A percentile compares a stretch with the other conserved stretches of the same genome.
phyloP scores from a whole-genome alignment of 2,113 vertebrate genomes.

The Actenoides lindsayi region DNA sequence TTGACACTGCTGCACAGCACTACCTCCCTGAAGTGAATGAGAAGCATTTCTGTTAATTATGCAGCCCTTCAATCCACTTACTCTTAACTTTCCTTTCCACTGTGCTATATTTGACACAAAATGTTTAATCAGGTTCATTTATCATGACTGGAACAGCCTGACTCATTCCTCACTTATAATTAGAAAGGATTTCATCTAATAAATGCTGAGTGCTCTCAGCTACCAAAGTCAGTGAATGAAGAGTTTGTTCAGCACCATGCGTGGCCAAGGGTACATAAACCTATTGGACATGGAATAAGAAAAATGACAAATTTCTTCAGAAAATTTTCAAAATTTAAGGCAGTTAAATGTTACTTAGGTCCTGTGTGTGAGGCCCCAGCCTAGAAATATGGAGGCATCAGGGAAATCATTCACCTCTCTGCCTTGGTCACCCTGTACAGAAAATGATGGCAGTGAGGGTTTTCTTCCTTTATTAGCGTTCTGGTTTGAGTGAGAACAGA shows the following conservation, averaged over 20 bases:
- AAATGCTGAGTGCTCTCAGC: slow-evolving; percentile 12
- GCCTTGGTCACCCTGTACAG: neutral
- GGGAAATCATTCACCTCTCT: neutral
- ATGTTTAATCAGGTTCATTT: slow-evolving; percentile 65
- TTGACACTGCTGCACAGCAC: neutral
- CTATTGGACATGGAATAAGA: neutral
- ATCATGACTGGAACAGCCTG: slow-evolving; percentile 56
- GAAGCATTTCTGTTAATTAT: neutral
- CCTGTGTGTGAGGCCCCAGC: neutral
- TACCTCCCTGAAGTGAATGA: neutral
- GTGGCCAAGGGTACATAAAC: neutral
- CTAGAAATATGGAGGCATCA: neutral
- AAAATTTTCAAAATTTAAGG: neutral
- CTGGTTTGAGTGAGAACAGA: too few species aligned
- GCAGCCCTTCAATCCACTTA: slow-evolving; percentile 39
- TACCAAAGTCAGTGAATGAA: slow-evolving; percentile 26
- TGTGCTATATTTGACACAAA: slow-evolving; percentile 57
- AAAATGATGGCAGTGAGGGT: neutral
- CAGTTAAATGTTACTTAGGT: neutral
- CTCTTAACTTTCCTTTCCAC: slow-evolving; percentile 26
- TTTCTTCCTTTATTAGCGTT: neutral
- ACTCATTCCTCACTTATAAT: slow-evolving; percentile 64
- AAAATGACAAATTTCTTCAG: neutral
- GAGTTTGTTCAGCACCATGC: neutral
- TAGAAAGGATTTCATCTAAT: slow-evolving; percentile 53